phyloP scores from a whole-genome alignment of 2,888 invertebrate species.

The Stenichneumon culpator region DNA sequence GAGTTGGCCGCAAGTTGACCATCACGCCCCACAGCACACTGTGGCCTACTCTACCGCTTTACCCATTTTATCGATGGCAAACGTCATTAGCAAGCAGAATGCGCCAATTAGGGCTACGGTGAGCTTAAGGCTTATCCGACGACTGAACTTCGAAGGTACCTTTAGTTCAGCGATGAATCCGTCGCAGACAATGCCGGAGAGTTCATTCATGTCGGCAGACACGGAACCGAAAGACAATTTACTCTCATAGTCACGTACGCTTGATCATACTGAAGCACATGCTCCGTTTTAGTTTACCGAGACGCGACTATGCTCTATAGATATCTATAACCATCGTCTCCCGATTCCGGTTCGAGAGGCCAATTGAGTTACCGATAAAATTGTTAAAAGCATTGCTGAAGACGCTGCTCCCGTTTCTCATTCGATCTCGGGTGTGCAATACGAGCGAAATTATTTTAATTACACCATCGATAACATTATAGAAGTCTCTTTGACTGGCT shows the following conservation, averaged over 20 bases:
- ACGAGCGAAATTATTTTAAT: slow-evolving; percentile 47
- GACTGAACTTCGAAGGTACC: slow-evolving; percentile 85
- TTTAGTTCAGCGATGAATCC: slow-evolving; percentile 87
- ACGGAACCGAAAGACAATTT: slow-evolving; percentile 43
- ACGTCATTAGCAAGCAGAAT: slow-evolving; percentile 86
- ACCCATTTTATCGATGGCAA: slow-evolving; percentile 88
- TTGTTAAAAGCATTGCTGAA: slow-evolving; percentile 7
- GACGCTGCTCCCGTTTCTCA: background rate
- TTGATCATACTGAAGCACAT: slow-evolving; percentile 6
- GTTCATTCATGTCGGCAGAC: slow-evolving; percentile 87
- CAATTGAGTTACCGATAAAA: slow-evolving; percentile 11
- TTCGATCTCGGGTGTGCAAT: background rate
- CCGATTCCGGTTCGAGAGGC: background rate
- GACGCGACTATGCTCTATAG: background rate
- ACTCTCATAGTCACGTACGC: background rate
- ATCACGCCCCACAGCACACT: background rate
- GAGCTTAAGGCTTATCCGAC: slow-evolving; percentile 72
- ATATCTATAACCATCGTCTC: background rate
- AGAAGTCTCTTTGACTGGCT: background rate
- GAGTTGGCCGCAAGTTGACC: background rate
- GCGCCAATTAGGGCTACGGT: slow-evolving; percentile 79
- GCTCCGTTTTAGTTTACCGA: slow-evolving; percentile 5
- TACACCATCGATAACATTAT: slow-evolving; percentile 24
- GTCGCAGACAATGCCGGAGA: slow-evolving; percentile 88
- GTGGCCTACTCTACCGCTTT: slow-evolving; percentile 87